Evolutionary conservation across 2,113 vertebrate genomes (phyloP), one percentile per base, ranked within the genome.

Genomic region (Aegithalos caudatus): DNA sequence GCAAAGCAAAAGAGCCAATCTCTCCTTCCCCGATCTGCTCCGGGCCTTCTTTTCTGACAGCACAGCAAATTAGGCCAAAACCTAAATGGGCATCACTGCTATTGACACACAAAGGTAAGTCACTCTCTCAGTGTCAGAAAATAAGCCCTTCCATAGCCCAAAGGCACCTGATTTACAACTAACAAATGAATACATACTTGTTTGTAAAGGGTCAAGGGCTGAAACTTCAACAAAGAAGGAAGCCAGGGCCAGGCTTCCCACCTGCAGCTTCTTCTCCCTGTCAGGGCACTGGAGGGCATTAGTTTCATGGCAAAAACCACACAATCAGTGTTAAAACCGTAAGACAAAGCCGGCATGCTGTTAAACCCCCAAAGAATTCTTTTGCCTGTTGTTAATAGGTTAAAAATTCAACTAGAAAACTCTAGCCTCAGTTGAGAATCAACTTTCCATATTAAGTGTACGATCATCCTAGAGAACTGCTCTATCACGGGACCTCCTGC

Each of bases 401-500:
- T 93, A 93, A 95, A 90, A 94, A 90, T 94, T 76, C 73, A 95
- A 94, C 76, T 65, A 40, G 51, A 60, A 54, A 33, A 81, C 42
- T 67, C 92, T 91, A 96, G 93, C 57, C 79, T 94, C 95, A 81
- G 82, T 70, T 97, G 86, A 97, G 92, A 97, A 92, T 92, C 81
- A 91, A 73, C 97, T 95, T 88, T 94, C 94, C 51, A 17, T 33
- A 79, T 86, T 92, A 96, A 91, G 82, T 76, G 38, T 94, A 80
- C 25, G 86, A 81, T 82, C 95, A 97, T 72, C 91, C 97, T 83
- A 90, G 67, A 86, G 71, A 97, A 81, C 94, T 91, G 96, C 53
- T 96, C 20, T 72, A 87, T 86, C 93, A 77, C 31, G 70, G 97
- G 97, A 97, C 96, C 97, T 97, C 96, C 97, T 95, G 96, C 97